Base-by-base conservation (phyloP, 2,797 vertebrate species). In the Sebastes steindachneri region DNA sequence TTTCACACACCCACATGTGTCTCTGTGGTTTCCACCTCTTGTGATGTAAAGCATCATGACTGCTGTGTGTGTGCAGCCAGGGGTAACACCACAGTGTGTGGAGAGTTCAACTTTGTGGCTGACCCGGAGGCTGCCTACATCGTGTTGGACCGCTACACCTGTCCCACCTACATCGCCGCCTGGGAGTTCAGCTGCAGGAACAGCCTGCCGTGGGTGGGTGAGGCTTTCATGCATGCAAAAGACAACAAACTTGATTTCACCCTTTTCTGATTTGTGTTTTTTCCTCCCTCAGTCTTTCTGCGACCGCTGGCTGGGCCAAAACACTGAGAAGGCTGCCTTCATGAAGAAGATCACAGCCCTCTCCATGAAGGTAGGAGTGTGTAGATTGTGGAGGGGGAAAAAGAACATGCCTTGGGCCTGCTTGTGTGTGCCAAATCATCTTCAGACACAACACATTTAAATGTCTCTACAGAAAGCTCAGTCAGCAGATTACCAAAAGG, bases 41-140 rank as follows among this genome's bases (percentile, higher is more conserved):
- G 45, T 48, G 45, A 48, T 48, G 0, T 48, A 48, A 48, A 48
- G 45, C 15, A 19, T 19, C 45, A 17, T 48, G 45, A 19, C 45
- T 45, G 41, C 3, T 48, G 48, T n/a, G 19, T 37, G 12, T 10
- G 48, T 53, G 62, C 74, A 96, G 96, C 92, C 59, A 91, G 91
- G 59, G 96, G 95, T 1, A 97, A 97, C 88, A 80, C 70, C 21
- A 94, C 93, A 0, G 7, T 90, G 9, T 96, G 94, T 35, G 95
- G 91, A 33, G 96, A 96, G 87, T 96, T 94, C 77, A 96, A 96
- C 94, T 97, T 97, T 28, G 88, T 90, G 31, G 86, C 91, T 1
- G 96, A 97, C 76, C 92, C 96, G 1, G 96, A 96, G 86, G 95
- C 95, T 1, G 95, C 95, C 37, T 93, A 93, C 77, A 73, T 95